Conservation (phyloP, 1,140 invertebrate species). For the Nixonia krombeini region DNA sequence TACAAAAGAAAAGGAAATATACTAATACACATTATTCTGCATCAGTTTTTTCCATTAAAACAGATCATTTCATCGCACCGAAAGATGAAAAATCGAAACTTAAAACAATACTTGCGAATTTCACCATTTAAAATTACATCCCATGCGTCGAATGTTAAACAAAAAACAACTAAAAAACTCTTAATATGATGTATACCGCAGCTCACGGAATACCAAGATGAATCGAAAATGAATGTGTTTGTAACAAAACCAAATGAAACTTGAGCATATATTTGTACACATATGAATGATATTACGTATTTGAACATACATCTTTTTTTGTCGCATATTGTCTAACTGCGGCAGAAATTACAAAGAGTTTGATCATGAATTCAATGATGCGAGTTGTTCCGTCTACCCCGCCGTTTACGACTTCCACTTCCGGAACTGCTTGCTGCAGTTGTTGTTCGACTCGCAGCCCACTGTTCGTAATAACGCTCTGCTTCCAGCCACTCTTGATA, state of each 20-base stretch:
- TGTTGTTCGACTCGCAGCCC: constrained; percentile 69
- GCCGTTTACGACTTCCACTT: constrained; percentile 61
- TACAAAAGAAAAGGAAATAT: neutral
- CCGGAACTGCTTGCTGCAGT: constrained; percentile 48
- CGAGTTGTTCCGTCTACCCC: constrained; percentile 61
- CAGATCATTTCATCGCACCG: neutral
- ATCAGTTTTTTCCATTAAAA: neutral
- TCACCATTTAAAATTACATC: too few species aligned
- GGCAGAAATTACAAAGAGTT: neutral
- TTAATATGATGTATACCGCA: too few species aligned
- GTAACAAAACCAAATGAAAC: neutral
- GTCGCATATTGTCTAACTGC: neutral
- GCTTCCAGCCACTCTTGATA: constrained; percentile 92
- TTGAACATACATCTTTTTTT: constrained; percentile 2
- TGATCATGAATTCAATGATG: constrained; percentile 45
- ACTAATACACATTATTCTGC: neutral
- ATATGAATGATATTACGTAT: constrained; percentile 5
- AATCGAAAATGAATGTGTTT: too few species aligned
- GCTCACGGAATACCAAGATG: too few species aligned
- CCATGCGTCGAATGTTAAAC: too few species aligned
- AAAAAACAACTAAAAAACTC: neutral
- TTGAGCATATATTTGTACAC: neutral
- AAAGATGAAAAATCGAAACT: neutral
- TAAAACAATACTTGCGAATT: too few species aligned
- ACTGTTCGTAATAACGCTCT: constrained; percentile 85